Evolutionary conservation across 2,113 vertebrate species (phyloP).

Genomic region (Thalassarche chlororhynchos): DNA sequence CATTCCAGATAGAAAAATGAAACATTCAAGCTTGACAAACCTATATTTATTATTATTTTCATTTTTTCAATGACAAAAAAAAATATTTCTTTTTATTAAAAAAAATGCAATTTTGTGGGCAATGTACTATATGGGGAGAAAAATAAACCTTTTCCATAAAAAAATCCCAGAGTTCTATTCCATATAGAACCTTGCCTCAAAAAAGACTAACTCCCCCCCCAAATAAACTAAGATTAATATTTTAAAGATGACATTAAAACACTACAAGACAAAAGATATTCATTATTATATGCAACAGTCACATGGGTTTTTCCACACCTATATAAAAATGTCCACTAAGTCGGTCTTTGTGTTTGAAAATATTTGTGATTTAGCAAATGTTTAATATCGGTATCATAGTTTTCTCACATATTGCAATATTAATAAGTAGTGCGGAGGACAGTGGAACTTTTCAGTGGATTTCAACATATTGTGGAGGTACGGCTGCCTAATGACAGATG

Average conservation of each 20-base stretch:
- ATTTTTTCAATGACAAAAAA: background rate
- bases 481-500: slow-evolving; percentile 43
- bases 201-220: background rate
- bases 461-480: slow-evolving; percentile 10
- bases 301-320: background rate
- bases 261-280: background rate
- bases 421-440: background rate
- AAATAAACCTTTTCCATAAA: background rate
- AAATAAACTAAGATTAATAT: background rate
- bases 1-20: background rate
- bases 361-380: background rate
- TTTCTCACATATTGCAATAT: background rate
- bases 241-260: background rate
- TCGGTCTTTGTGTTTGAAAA: background rate
- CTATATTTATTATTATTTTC: background rate
- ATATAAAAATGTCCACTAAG: background rate
- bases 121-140: background rate
- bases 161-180: background rate
- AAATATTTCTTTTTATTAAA: rapidly evolving
- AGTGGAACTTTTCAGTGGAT: background rate
- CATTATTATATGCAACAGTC: background rate
- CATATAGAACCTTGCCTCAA: rapidly evolving
- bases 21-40: background rate
- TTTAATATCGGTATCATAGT: background rate
- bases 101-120: rapidly evolving